Percentiles rank a stretch among this genome's conserved stretches.
Conservation (phyloP, 1,140 invertebrate species). For the Armadillidium nasatum region DNA sequence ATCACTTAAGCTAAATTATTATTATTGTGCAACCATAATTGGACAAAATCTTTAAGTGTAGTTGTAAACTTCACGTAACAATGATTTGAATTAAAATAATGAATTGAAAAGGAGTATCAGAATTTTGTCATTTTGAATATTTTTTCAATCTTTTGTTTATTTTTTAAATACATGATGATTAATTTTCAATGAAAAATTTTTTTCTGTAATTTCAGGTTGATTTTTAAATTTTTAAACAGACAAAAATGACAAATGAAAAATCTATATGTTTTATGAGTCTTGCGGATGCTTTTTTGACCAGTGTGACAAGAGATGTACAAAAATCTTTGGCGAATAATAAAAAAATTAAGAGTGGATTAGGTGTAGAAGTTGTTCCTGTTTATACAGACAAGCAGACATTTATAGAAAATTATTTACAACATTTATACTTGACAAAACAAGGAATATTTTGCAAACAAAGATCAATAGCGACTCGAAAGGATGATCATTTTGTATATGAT, state of each 20-base stretch:
- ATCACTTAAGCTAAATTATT: no score
- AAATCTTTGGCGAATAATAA: constrained; percentile 15
- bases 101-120: no score
- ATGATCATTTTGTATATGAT: constrained; percentile 29
- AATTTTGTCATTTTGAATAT: no score
- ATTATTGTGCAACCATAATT: no score
- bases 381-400: constrained; percentile 25
- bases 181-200: no score
- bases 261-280: constrained; percentile 36
- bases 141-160: no score
- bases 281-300: constrained; percentile 31
- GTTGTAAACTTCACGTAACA: no score
- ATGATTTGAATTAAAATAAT: no score
- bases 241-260: constrained; percentile 14
- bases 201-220: no score
- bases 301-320: constrained; percentile 27
- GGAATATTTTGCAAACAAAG: constrained; percentile 32
- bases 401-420: constrained; percentile 27
- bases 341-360: constrained; percentile 25
- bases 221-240: not conserved
- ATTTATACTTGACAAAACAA: constrained; percentile 26
- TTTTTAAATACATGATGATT: no score
- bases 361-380: constrained; percentile 28
- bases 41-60: no score
- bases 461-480: constrained; percentile 25